A percentile compares a stretch with the other conserved stretches of the same genome.
Evolutionary conservation across 37 sponge, comb jelly and placozoan genomes (phyloP).

Genomic region (Dysidea cf. avara): DNA sequence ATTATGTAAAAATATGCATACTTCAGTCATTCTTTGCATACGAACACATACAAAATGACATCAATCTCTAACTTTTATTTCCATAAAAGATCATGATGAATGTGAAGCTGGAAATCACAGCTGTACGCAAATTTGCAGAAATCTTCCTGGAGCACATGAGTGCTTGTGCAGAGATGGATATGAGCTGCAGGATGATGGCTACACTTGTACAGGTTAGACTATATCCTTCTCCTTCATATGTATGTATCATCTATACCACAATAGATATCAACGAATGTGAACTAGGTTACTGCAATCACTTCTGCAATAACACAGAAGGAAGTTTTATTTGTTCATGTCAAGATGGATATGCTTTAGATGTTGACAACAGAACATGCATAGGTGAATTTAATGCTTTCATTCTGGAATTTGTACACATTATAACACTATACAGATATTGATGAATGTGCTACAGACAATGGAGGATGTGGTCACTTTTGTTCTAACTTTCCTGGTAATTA

Average conservation of each 20-base stretch:
- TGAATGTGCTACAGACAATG: constrained; percentile 24
- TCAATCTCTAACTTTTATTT: too few species aligned
- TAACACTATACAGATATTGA: not conserved
- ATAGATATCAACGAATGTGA: constrained; percentile 28
- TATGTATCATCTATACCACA: too few species aligned
- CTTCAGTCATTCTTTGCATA: too few species aligned
- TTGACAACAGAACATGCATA: not conserved
- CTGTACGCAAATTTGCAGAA: constrained; percentile 46
- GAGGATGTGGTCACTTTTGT: constrained; percentile 35
- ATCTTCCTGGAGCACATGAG: constrained; percentile 47
- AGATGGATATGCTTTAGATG: constrained; percentile 16
- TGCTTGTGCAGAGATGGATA: constrained; percentile 46
- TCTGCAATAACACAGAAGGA: constrained; percentile 30
- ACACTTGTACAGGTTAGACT: too few species aligned
- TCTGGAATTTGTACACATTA: too few species aligned
- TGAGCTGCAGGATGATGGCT: not conserved
- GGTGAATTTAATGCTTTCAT: not conserved
- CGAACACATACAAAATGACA: too few species aligned
- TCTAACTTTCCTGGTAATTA: constrained; percentile 27
- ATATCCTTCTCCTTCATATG: too few species aligned
- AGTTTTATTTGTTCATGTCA: constrained; percentile 28
- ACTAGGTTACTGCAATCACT: constrained; percentile 29
- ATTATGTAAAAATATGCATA: too few species aligned
- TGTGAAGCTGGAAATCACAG: constrained; percentile 15
- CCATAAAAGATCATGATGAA: constrained; percentile 68